A percentile compares a stretch with the other conserved stretches of the same genome.
phyloP scores from a whole-genome alignment of 1,140 invertebrate genomes.

The Ooceraea biroi region DNA sequence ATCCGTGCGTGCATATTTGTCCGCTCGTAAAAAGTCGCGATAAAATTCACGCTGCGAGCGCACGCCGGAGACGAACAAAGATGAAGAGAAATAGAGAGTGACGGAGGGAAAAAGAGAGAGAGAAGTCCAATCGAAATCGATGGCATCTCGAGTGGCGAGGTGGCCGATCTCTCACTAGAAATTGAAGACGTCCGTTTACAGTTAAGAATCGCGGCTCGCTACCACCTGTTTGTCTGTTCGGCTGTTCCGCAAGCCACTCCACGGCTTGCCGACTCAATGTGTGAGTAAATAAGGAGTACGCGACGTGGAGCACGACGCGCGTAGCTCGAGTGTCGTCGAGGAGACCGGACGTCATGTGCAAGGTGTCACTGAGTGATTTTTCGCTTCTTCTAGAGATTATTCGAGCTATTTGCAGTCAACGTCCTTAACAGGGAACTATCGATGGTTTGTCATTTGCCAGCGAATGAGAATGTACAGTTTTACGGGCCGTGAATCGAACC shows the following conservation, averaged over 20 bases:
- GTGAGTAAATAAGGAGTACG: slow-evolving; percentile 68
- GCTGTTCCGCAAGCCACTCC: slow-evolving; percentile 69
- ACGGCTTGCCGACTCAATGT: slow-evolving; percentile 52
- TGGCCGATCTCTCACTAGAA: slow-evolving; percentile 36
- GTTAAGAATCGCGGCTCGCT: slow-evolving; percentile 58
- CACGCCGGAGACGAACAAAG: background rate
- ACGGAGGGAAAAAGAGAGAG: background rate
- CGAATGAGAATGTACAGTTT: slow-evolving; percentile 2
- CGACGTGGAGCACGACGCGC: slow-evolving; percentile 41
- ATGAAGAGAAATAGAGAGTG: background rate
- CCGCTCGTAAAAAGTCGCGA: slow-evolving; percentile 22
- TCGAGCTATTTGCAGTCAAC: slow-evolving; percentile 51
- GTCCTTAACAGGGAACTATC: slow-evolving; percentile 32
- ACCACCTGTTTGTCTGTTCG: slow-evolving; percentile 67
- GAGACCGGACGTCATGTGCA: slow-evolving; percentile 15
- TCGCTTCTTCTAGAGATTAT: slow-evolving; percentile 32
- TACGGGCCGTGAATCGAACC: background rate
- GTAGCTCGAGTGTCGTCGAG: slow-evolving; percentile 62
- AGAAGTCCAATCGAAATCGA: slow-evolving; percentile 2
- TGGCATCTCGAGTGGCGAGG: slow-evolving; percentile 37
- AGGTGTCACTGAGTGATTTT: slow-evolving; percentile 48
- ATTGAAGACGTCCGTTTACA: slow-evolving; percentile 64
- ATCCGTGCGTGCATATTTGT: background rate
- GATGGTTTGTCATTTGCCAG: background rate
- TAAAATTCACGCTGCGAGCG: background rate